Evolutionary conservation across 2,797 vertebrate genomes (phyloP).

Genomic region (Euthynnus affinis): DNA sequence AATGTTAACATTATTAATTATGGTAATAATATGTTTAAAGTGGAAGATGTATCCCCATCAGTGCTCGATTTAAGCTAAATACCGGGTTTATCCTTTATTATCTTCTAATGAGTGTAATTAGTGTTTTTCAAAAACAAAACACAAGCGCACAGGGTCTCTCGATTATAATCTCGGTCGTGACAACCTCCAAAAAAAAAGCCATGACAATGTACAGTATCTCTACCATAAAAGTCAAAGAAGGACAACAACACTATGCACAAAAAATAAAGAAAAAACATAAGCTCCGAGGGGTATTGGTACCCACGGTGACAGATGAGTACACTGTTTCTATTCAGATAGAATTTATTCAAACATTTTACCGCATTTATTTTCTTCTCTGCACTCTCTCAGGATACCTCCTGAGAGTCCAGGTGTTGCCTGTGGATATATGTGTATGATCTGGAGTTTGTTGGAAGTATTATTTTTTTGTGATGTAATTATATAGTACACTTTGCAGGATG

Average conservation of each 20-base stretch:
- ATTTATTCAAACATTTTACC: conserved; percentile 60
- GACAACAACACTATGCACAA: conserved; percentile 4
- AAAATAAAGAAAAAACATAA: conserved; percentile 9
- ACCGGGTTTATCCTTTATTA: conserved; percentile 69
- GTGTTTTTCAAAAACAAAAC: conserved; percentile 58
- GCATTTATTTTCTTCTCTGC: conserved; percentile 38
- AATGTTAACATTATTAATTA: conserved; percentile 63
- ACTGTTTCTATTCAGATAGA: conserved; percentile 43
- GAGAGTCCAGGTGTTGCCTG: conserved; percentile 58
- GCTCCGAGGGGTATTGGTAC: conserved; percentile 35
- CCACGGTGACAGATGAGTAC: conserved; percentile 48
- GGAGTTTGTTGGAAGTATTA: conserved; percentile 60
- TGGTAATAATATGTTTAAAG: conserved; percentile 59
- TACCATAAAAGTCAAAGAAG: conserved; percentile 22
- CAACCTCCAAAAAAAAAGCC: conserved; percentile 44
- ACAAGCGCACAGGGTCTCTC: conserved; percentile 41
- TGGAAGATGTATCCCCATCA: conserved; percentile 53
- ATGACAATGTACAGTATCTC: conserved; percentile 21
- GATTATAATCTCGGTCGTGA: conserved; percentile 52
- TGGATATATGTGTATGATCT: conserved; percentile 60
- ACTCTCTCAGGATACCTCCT: conserved; percentile 57
- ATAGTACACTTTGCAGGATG: conserved; percentile 64
- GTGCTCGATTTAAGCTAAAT: conserved; percentile 60
- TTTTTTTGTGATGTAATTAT: conserved; percentile 76
- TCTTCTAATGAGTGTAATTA: conserved; percentile 74